Percentiles rank a stretch among this genome's conserved stretches.
These are phyloP conservation scores for Salvelinus fontinalis DNA, from an alignment of 2,113 vertebrate species.

Conservation along the genomic window DNA sequence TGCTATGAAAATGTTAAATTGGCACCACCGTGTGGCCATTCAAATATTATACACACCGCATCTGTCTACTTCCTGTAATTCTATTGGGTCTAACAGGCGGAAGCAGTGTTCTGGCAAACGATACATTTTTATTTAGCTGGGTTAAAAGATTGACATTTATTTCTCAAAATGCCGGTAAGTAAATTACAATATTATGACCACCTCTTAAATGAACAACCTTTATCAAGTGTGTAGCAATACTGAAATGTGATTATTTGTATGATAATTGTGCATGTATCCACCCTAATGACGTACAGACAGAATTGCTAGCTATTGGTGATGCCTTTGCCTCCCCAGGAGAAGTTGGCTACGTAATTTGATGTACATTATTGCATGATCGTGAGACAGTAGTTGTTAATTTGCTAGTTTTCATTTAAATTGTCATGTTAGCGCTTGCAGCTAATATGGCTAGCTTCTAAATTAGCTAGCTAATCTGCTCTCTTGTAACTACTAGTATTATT, in stretches of 20 bases:
- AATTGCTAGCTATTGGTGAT: background rate
- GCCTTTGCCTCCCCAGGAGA: background rate
- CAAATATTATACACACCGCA: too few relatives aligned
- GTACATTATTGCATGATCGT: too few relatives aligned
- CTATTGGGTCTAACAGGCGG: slow-evolving; percentile 77
- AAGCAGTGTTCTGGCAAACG: slow-evolving; percentile 51
- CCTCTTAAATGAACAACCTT: background rate
- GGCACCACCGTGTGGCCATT: too few relatives aligned
- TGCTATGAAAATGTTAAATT: too few relatives aligned
- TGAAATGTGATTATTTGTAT: background rate
- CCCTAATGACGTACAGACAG: background rate
- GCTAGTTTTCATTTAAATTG: too few relatives aligned
- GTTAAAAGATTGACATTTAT: slow-evolving; percentile 45
- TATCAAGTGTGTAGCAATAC: background rate
- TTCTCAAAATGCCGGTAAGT: slow-evolving; percentile 84
- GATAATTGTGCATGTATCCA: background rate
- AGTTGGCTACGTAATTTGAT: background rate
- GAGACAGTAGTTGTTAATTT: too few relatives aligned
- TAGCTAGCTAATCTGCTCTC: too few relatives aligned
- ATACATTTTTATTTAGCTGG: slow-evolving; percentile 43
- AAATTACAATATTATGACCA: background rate
- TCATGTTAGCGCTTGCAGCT: too few relatives aligned
- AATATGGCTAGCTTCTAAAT: too few relatives aligned
- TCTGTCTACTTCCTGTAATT: slow-evolving; percentile 65
- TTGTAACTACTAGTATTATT: too few relatives aligned